A percentile compares a stretch with the other conserved stretches of the same genome.
Conservation (phyloP, 2,888 invertebrate species). For the Druceiella hillmani region DNA sequence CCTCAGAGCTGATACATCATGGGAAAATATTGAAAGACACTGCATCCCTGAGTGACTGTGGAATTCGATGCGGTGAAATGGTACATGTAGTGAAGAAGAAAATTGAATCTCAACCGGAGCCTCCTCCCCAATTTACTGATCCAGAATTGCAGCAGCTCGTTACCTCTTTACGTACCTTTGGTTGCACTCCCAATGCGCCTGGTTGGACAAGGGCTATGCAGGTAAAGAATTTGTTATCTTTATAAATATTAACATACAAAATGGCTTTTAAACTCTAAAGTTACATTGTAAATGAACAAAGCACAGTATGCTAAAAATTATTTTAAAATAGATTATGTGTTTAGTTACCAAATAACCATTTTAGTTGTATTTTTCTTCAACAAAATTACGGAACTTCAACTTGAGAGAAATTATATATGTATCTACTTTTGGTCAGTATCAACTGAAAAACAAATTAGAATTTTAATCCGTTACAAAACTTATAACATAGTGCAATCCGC, state of each 20-base stretch:
- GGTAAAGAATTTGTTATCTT: constrained; percentile 37
- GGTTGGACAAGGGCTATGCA: constrained; percentile 63
- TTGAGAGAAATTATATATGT: too few species aligned
- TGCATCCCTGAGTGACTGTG: constrained; percentile 55
- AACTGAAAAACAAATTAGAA: too few species aligned
- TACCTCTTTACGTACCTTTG: constrained; percentile 56
- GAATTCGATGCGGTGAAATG: constrained; percentile 53
- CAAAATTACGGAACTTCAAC: too few species aligned
- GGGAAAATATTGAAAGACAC: constrained; percentile 63
- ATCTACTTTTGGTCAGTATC: too few species aligned
- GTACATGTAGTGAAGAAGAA: constrained; percentile 51
- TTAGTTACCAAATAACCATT: too few species aligned
- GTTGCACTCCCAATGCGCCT: constrained; percentile 50
- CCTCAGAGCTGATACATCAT: constrained; percentile 64
- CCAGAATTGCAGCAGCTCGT: constrained; percentile 57
- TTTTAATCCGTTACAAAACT: too few species aligned
- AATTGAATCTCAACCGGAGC: constrained; percentile 31
- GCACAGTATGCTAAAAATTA: too few species aligned
- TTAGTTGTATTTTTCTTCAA: too few species aligned
- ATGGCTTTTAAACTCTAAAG: constrained; percentile 1
- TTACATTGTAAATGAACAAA: constrained; percentile 1
- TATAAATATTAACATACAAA: background rate
- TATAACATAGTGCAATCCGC: too few species aligned
- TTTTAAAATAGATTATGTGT: too few species aligned
- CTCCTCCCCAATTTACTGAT: constrained; percentile 49